These are phyloP conservation scores for Ditylenchus dipsaci DNA, from an alignment of 1,140 invertebrate genomes.

Conservation along the genomic window DNA sequence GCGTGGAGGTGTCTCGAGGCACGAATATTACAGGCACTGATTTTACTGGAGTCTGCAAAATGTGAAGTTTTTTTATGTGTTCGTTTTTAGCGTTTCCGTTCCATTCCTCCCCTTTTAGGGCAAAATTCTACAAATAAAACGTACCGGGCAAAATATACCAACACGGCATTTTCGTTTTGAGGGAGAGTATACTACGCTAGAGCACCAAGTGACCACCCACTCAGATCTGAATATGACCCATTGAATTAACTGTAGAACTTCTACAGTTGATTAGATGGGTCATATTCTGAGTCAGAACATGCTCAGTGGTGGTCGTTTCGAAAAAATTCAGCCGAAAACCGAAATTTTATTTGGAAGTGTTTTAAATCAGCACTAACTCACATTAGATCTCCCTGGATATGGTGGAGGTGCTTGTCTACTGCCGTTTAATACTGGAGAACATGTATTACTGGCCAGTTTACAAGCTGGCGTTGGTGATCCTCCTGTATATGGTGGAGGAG, in stretches of 20 bases:
- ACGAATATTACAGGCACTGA: not conserved
- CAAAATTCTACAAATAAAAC: too few species aligned
- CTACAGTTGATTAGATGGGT: too few species aligned
- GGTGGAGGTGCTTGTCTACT: slow-evolving; percentile 16
- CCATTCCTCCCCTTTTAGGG: too few species aligned
- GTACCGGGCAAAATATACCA: too few species aligned
- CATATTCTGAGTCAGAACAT: not conserved
- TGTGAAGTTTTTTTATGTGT: not conserved
- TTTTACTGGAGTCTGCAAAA: slow-evolving; percentile 9
- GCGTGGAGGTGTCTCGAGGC: slow-evolving; percentile 22
- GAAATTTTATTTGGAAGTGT: not conserved
- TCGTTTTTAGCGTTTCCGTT: too few species aligned
- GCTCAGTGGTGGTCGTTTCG: too few species aligned
- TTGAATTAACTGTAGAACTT: too few species aligned
- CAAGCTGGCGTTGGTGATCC: not conserved
- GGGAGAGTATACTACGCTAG: too few species aligned
- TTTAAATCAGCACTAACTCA: not conserved
- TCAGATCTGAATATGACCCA: too few species aligned
- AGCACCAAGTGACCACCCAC: too few species aligned
- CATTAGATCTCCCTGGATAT: slow-evolving; percentile 14
- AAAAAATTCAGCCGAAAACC: not conserved
- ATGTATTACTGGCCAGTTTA: not conserved
- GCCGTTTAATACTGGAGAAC: not conserved
- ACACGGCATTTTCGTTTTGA: too few species aligned
- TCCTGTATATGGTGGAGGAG: not conserved